These are phyloP conservation scores for Indicator indicator DNA, from an alignment of 2,113 vertebrate genomes.

Conservation along the genomic window DNA sequence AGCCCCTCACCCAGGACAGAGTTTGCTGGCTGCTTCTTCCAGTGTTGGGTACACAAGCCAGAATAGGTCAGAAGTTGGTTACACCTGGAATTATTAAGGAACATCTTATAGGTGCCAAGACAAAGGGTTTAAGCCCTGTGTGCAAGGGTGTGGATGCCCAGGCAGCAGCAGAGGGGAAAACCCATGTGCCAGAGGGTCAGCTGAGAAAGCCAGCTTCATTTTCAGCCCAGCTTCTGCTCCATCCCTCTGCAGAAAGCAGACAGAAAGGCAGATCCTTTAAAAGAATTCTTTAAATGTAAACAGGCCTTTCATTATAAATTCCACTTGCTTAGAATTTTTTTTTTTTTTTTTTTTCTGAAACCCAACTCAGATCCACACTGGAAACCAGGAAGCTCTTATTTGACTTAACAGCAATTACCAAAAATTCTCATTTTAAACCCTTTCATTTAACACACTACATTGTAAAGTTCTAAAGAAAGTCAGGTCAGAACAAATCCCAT, in stretches of 20 bases:
- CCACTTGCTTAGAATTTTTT: not conserved
- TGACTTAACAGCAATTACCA: not conserved
- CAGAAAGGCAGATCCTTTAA: not conserved
- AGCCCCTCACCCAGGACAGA: not conserved
- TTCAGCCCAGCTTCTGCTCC: not conserved
- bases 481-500: accelerated
- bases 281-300: not conserved
- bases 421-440: not conserved
- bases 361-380: not conserved
- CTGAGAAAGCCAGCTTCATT: not conserved
- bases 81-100: not conserved
- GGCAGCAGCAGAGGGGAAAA: not conserved
- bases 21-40: not conserved
- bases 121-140: not conserved
- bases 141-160: accelerated
- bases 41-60: not conserved
- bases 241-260: not conserved
- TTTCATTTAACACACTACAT: accelerated
- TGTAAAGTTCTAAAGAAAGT: not conserved
- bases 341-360: not conserved
- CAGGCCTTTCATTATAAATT: not conserved
- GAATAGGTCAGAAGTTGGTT: accelerated
- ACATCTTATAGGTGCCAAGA: not conserved
- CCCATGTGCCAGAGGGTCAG: not conserved
- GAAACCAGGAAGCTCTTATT: not conserved